Conservation (phyloP, 2,888 invertebrate species). For the Maniola hyperantus region DNA sequence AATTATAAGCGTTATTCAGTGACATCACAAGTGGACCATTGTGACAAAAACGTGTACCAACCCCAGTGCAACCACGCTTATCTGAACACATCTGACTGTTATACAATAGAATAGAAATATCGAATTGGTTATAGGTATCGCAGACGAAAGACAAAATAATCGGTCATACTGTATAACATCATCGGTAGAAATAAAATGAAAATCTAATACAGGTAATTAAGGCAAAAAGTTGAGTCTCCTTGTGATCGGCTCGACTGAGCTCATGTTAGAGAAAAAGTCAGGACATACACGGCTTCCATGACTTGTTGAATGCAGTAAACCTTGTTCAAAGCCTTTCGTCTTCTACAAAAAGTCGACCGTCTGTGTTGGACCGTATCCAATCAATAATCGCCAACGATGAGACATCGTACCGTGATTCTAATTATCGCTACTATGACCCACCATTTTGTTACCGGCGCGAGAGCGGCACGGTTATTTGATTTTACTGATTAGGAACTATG, state of each 20-base stretch:
- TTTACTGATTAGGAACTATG: constrained; percentile 23
- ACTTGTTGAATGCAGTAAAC: background rate
- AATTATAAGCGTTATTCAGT: constrained; percentile 53
- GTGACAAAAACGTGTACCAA: constrained; percentile 65
- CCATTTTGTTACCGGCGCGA: constrained; percentile 49
- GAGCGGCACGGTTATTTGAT: constrained; percentile 26
- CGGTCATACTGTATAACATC: no score
- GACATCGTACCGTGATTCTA: constrained; percentile 70
- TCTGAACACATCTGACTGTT: constrained; percentile 71
- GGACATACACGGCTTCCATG: background rate
- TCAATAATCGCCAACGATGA: constrained; percentile 63
- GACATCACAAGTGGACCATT: constrained; percentile 49
- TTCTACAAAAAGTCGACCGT: background rate
- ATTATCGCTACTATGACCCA: constrained; percentile 60
- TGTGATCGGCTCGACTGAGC: constrained; percentile 3
- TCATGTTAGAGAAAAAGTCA: background rate
- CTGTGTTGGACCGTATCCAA: constrained; percentile 12
- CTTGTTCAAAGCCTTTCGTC: background rate
- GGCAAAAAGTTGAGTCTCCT: background rate
- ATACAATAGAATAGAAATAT: constrained; percentile 37
- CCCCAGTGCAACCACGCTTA: constrained; percentile 74
- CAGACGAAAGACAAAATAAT: background rate
- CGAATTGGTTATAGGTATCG: background rate
- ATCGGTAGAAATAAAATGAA: background rate
- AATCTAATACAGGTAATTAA: background rate